Evolutionary conservation across 2,888 invertebrate species (phyloP).

Genomic region (Ethmia dodecea): DNA sequence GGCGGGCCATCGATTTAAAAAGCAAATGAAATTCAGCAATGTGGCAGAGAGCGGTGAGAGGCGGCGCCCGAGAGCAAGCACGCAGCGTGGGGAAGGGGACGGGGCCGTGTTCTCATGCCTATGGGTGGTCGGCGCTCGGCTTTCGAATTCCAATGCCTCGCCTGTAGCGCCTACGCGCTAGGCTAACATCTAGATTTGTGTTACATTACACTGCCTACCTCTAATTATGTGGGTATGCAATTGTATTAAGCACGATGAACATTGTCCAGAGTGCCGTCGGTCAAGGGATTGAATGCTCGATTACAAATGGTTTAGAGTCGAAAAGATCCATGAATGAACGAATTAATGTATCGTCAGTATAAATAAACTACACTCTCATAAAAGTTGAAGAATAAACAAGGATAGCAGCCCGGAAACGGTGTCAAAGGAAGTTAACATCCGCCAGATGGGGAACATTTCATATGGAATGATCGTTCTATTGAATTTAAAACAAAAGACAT

Average conservation of each 20-base stretch:
- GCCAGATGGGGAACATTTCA: slow-evolving; percentile 72
- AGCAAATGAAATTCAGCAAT: slow-evolving; percentile 73
- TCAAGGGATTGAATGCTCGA: too few species aligned
- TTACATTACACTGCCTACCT: too few species aligned
- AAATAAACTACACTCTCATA: slow-evolving; percentile 54
- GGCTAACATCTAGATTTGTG: slow-evolving; percentile 46
- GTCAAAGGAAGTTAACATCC: slow-evolving; percentile 68
- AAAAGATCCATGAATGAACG: slow-evolving; percentile 47
- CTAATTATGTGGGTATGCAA: too few species aligned
- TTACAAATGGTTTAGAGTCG: too few species aligned
- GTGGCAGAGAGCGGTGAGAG: slow-evolving; percentile 66
- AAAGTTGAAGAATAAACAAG: slow-evolving; percentile 62
- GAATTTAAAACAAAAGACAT: too few species aligned
- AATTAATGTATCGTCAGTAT: slow-evolving; percentile 32
- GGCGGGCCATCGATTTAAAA: slow-evolving; percentile 34
- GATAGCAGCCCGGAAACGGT: slow-evolving; percentile 63
- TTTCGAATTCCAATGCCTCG: slow-evolving; percentile 75
- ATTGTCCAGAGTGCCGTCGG: too few species aligned
- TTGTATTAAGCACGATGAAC: too few species aligned
- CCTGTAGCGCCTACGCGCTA: slow-evolving; percentile 62
- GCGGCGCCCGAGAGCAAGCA: slow-evolving; percentile 48
- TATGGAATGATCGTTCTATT: too few species aligned
- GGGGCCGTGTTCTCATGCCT: slow-evolving; percentile 72
- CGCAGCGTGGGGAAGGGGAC: slow-evolving; percentile 70
- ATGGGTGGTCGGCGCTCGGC: slow-evolving; percentile 75